Evolutionary conservation across 2,797 vertebrate species (phyloP).

Genomic region (Chiloscyllium punctatum): DNA sequence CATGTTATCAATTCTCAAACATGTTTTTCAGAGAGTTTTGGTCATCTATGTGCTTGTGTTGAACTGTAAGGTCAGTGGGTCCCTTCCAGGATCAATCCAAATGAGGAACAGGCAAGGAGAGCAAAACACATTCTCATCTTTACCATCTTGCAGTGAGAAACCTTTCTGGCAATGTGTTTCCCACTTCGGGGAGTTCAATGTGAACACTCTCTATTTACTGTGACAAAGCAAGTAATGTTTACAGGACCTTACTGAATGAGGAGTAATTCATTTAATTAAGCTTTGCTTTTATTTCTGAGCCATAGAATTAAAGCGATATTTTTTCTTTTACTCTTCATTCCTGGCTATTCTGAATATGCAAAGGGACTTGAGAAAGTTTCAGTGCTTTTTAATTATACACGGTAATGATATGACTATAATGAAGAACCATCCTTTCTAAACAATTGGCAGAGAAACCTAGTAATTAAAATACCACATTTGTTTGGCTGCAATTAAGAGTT

Average conservation of each 20-base stretch:
- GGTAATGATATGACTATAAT: background rate
- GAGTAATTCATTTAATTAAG: background rate
- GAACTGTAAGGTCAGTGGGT: background rate
- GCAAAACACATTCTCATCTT: background rate
- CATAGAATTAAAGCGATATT: background rate
- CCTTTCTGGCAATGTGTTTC: background rate
- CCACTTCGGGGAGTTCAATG: no score
- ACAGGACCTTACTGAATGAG: background rate
- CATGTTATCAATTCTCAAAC: background rate
- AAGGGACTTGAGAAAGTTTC: background rate
- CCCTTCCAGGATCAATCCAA: background rate
- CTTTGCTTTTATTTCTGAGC: background rate
- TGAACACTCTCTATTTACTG: background rate
- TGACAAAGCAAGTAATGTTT: background rate
- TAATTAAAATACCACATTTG: background rate
- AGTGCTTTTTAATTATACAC: background rate
- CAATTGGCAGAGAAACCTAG: background rate
- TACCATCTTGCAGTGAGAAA: background rate
- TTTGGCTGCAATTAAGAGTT: slow-evolving; percentile 16
- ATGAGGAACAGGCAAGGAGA: background rate
- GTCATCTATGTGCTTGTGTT: no score
- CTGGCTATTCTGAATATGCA: background rate
- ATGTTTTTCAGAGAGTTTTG: background rate
- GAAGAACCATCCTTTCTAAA: background rate
- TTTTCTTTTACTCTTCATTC: background rate